A percentile compares a stretch with the other conserved stretches of the same genome.
phyloP scores from a whole-genome alignment of 2,113 vertebrate species.

The Brevimyrus niger region DNA sequence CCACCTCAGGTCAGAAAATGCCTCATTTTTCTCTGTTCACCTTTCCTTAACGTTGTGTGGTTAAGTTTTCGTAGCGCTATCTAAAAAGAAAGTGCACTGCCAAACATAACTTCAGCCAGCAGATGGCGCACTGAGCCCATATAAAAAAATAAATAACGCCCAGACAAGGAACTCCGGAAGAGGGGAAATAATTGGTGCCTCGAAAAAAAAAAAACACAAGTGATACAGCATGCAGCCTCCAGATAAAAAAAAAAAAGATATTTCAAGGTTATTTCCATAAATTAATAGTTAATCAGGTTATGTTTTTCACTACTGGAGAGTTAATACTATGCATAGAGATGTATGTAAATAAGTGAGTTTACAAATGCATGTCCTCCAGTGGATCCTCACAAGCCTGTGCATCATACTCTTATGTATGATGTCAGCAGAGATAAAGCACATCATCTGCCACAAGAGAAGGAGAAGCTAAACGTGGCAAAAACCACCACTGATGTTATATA shows the following conservation, averaged over 20 bases:
- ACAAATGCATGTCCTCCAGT: neutral
- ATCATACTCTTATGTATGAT: neutral
- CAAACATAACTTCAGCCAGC: neutral
- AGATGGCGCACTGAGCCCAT: neutral
- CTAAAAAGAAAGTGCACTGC: neutral
- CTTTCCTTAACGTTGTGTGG: neutral
- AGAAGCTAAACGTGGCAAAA: neutral
- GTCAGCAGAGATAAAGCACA: neutral
- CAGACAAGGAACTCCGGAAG: neutral
- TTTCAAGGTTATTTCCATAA: neutral
- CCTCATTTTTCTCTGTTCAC: neutral
- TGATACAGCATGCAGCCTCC: neutral
- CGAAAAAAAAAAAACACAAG: neutral
- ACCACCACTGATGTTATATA: neutral
- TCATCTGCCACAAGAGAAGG: neutral
- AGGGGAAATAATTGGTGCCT: neutral
- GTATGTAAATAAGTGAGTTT: neutral
- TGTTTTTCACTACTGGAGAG: slow-evolving; percentile 24
- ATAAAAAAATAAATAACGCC: neutral
- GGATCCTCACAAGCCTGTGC: neutral
- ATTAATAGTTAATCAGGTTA: neutral
- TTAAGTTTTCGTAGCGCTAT: neutral
- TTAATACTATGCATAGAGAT: slow-evolving; percentile 33
- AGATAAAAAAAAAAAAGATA: neutral
- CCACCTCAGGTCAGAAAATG: neutral